Percentiles rank a stretch among this genome's conserved stretches.
phyloP scores from a whole-genome alignment of 2,797 vertebrate genomes.

The Onychomys arenicola region DNA sequence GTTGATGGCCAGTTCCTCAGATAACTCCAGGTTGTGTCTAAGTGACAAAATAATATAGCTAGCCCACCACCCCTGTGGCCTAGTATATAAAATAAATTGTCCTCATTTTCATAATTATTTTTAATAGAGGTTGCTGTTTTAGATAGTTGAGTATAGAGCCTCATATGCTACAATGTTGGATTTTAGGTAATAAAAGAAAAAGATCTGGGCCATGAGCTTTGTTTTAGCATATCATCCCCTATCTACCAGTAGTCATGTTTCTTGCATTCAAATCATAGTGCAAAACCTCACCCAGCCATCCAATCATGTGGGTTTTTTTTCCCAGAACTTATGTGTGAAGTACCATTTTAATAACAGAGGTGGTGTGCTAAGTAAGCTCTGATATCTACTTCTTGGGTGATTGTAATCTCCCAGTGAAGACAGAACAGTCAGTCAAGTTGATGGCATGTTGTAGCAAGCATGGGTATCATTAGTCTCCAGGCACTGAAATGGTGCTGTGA shows the following conservation, averaged over 20 bases:
- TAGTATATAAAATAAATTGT: background rate
- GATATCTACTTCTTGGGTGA: background rate
- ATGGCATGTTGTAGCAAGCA: background rate
- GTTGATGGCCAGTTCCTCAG: background rate
- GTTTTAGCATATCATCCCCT: background rate
- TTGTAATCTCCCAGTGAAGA: constrained; percentile 4
- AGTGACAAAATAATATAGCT: background rate
- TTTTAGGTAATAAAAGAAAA: constrained; percentile 14
- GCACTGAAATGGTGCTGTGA: fast-evolving
- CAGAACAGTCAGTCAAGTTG: background rate
- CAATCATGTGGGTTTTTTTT: background rate
- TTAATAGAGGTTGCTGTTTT: constrained; percentile 23
- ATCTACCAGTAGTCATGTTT: background rate
- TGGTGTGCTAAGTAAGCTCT: constrained; percentile 21
- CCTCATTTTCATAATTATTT: background rate
- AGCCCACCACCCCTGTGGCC: background rate
- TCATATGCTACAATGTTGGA: background rate
- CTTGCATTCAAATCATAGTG: constrained; percentile 5
- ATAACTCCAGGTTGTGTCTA: background rate
- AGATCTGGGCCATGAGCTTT: background rate
- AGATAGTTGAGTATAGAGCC: background rate
- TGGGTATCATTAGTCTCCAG: background rate
- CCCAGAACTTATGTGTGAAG: background rate
- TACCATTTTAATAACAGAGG: background rate
- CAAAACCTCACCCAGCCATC: background rate